phyloP scores from a whole-genome alignment of 2,113 vertebrate species.

The Cebus imitator region DNA sequence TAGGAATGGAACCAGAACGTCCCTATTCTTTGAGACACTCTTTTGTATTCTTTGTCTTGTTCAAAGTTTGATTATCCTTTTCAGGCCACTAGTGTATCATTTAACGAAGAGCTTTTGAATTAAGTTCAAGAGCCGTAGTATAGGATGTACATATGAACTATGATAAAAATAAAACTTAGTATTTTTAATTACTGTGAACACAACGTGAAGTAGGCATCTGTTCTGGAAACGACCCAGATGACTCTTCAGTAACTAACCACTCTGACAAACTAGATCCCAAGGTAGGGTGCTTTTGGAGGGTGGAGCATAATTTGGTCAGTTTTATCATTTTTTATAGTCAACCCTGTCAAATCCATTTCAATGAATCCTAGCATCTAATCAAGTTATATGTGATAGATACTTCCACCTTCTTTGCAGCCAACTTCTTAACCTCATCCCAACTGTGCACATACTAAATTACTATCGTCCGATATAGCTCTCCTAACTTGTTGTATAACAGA shows the following conservation, averaged over 20 bases:
- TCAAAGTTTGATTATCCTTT: neutral
- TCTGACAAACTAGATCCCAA: neutral
- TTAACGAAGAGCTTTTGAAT: conserved; percentile 1
- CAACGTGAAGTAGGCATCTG: neutral
- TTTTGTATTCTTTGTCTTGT: neutral
- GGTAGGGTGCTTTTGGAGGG: neutral
- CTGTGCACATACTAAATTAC: neutral
- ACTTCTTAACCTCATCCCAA: neutral
- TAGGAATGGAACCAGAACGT: neutral
- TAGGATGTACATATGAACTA: neutral
- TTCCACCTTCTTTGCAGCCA: neutral
- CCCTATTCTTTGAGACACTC: neutral
- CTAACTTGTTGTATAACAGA: neutral
- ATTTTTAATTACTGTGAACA: neutral
- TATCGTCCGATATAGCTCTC: neutral
- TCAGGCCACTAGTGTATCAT: neutral
- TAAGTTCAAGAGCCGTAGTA: neutral
- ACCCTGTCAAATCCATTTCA: neutral
- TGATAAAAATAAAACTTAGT: neutral
- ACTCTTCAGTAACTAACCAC: neutral
- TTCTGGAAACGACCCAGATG: neutral
- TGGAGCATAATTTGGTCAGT: neutral
- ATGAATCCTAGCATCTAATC: neutral
- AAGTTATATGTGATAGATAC: neutral
- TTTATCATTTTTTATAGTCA: neutral